Base-by-base conservation (phyloP, 2,113 vertebrate species). In the Bujurquina vittata region DNA sequence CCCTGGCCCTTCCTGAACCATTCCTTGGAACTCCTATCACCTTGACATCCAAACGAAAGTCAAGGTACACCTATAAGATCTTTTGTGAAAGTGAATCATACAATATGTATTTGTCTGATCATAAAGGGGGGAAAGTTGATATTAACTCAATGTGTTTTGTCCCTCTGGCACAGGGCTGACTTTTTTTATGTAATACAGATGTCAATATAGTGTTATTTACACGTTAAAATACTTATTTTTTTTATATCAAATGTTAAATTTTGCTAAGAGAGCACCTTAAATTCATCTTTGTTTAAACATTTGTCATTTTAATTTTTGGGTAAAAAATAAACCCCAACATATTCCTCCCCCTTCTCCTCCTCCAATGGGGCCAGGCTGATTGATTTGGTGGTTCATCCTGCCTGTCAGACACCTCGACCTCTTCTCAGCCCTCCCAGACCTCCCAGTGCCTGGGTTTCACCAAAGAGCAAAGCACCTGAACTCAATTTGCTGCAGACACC, bases 11-110 rank as follows among this genome's bases (percentile, higher is more conserved):
- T 49, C 90, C 91, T 3, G 94, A 96, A 49, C 96, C 97, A 1
- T 99, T 99, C 92, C 84, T 98, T 80, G 97, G 97, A 84, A 98
- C 96, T 22, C 98, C 97, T 0, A 84, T 97, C 90, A 96, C 95
- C 58, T 95, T 95, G 89, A 84, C 94, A 31, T 93, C 95, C 73
- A 96, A 93, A 77, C 96, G 95, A 67, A 93, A 94, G 91, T 98
- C 97, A 83, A 97, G 98, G 98, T 99, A 95, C 26, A 55, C 10
- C 58, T 52, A 65, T 18, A 5, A 74, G 9, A 35, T 22, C 22
- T 22, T 4, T 2, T 12, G 10, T 60, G 5, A 23, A 81, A 52
- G 10, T 78, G 18, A 62, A 83, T 9, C 15, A 1, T 12, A 35
- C 8, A 1, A 1, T 72, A 40, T 15, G 0, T 43, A 49, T 69